Base-by-base conservation (phyloP, 2,113 vertebrate species). In the Halichoeres trimaculatus region DNA sequence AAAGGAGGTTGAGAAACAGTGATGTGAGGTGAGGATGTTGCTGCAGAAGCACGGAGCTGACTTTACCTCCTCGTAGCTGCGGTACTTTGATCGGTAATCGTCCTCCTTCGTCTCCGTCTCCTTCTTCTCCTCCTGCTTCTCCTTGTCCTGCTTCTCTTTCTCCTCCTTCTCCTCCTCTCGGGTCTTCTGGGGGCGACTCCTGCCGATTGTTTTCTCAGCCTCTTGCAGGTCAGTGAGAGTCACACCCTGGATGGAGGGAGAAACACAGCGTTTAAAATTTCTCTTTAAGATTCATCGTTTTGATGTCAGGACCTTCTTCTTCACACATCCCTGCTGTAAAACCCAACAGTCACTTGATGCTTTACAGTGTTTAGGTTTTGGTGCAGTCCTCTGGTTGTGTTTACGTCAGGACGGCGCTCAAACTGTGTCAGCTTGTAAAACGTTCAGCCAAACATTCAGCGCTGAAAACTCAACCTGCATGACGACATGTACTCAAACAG, bases 201-300 rank as follows among this genome's bases (percentile, higher is more conserved):
- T 95, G 77, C 95, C 95, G 81, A 99, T 98, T 70, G 97, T 98
- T 94, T 99, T 99, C 90, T 99, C 98, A 40, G 98, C 98, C 92
- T 99, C 98, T 80, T 99, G 98, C 87, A 99, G 96, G 94, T 99
- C 98, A 26, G 97, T 99, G 85, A 99, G 80, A 40, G 98, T 99
- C 71, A 99, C 98, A 0, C 98, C 98, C 98, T 99, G 45, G 7
- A 86, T 10, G 66, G 59, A 70, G 56, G 86, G 34, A 23, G 17
- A 30, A 30, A 30, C 3, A 30, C 30, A 30, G 3, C 0, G 22
- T 26, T 2, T 34, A 5, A 17, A 47, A 4, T 26, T 9, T 10
- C n/a, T n/a, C n/a, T n/a, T n/a, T n/a, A n/a, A n/a, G 1, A 61
- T 19, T 57, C 13, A 1, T 8, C 38, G 36, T 1, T 13, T 23